Base-by-base conservation (phyloP, 2,113 vertebrate genomes). In the Opisthocomus hoazin region DNA sequence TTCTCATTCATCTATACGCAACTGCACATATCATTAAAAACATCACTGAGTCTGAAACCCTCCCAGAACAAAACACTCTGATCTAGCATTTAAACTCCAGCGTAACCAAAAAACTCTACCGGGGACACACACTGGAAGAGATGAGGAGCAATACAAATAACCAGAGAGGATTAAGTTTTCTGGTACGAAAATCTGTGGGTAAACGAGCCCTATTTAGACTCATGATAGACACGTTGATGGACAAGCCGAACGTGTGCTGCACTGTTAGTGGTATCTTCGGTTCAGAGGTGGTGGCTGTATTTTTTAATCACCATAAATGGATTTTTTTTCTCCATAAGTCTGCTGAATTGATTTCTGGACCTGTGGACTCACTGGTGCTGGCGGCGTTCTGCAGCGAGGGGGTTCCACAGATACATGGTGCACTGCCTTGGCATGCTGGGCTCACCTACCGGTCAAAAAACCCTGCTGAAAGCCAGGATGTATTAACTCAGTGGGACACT, bases 181-280 rank as follows among this genome's bases (percentile, higher is more conserved):
- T 78, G 15, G 29, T 20, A 15, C 30, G 6, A 61, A 54, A 68
- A 26, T 8, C 24, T 46, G 12, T 5, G 56, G 71, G 43, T 12
- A 63, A 83, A 89, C 46, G 13, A 69, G 5, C 15, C 19, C 58
- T 11, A 9, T 78, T 50, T 43, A 11, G 20, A 73, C 12, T 18
- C 24, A 7, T 4, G n/a, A 63, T 29, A 41, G 29, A n/a, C 41
- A 22, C 19, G 21, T 1, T 19, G 48, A 48, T 11, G 34, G 30
- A n/a, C 29, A 76, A 84, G 9, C 4, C 1, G 1, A 51, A 74
- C 1, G 4, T 4, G 11, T 39, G 2, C 12, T 41, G 23, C 53
- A 43, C 48, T 45, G 5, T 45, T 39, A 77, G 9, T 12, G 57
- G 15, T 60, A 24, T 18, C 53, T 43, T 60, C 53, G 70, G 58